Percentiles rank a stretch among this genome's conserved stretches.
Evolutionary conservation across 2,888 invertebrate genomes (phyloP).

Genomic region (Tetropium fuscum): DNA sequence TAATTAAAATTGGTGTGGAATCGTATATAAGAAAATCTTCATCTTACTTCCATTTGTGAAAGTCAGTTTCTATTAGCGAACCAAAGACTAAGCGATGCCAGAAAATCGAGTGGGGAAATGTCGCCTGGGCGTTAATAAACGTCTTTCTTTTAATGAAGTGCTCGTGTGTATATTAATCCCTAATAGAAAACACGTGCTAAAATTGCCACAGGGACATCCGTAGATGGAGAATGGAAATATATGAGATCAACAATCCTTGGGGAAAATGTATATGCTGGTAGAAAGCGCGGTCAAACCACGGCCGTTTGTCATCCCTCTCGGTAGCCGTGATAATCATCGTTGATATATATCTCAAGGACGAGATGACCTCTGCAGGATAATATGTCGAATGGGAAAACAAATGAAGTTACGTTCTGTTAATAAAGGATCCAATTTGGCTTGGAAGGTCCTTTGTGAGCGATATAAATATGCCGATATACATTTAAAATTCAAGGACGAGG

Average conservation of each 20-base stretch:
- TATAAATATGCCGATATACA: no score
- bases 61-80: no score
- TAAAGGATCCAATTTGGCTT: no score
- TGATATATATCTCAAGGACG: conserved; percentile 4
- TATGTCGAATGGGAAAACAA: not conserved
- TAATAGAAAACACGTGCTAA: conserved; percentile 1
- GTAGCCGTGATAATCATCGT: conserved; percentile 5
- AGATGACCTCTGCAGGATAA: not conserved
- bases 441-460: no score
- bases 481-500: no score
- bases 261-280: conserved; percentile 9
- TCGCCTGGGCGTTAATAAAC: not conserved
- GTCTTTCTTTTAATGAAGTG: not conserved
- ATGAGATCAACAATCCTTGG: conserved; percentile 7
- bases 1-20: no score
- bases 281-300: conserved; percentile 5
- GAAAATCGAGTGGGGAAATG: no score
- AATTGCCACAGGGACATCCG: not conserved
- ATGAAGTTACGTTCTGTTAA: no score
- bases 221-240: conserved; percentile 1
- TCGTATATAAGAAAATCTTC: no score
- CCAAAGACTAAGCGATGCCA: no score
- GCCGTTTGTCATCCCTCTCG: conserved; percentile 14
- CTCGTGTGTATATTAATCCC: conserved; percentile 5
- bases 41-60: no score